Percentiles rank a stretch among this genome's conserved stretches.
These are phyloP conservation scores for Lasioglossum malachurum DNA, from an alignment of 2,888 invertebrate genomes.

Conservation along the genomic window DNA sequence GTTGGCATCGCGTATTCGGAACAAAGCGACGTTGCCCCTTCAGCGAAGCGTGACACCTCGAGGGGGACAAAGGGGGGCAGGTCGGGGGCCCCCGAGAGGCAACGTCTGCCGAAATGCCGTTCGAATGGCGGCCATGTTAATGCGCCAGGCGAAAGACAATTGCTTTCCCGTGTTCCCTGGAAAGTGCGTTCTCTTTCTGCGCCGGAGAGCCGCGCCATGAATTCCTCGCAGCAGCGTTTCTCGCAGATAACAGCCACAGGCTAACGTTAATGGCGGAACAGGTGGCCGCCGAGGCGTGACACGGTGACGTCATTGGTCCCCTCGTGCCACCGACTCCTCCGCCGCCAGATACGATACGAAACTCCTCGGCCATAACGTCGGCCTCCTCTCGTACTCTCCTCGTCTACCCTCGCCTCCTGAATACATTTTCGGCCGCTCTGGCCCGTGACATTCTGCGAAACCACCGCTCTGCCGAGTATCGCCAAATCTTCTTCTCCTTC, in stretches of 20 bases:
- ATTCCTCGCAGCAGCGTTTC: slow-evolving; percentile 56
- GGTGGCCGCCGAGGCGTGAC: slow-evolving; percentile 82
- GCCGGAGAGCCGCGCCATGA: slow-evolving; percentile 22
- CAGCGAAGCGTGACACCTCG: slow-evolving; percentile 57
- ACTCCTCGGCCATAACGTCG: slow-evolving; percentile 44
- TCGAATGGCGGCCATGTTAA: slow-evolving; percentile 63
- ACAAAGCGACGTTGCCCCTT: slow-evolving; percentile 57
- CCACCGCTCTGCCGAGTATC: not conserved
- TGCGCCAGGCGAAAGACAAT: slow-evolving; percentile 64
- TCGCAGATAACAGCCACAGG: slow-evolving; percentile 70
- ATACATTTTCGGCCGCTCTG: slow-evolving; percentile 12
- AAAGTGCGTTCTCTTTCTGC: slow-evolving; percentile 62
- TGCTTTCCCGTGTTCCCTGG: slow-evolving; percentile 70
- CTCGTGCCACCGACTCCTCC: slow-evolving; percentile 57
- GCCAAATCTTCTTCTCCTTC: not conserved
- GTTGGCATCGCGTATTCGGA: slow-evolving; percentile 32
- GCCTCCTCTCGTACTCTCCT: not conserved
- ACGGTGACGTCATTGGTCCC: slow-evolving; percentile 82
- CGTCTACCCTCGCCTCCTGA: not conserved
- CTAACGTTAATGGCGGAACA: slow-evolving; percentile 81
- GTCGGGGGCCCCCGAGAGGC: not conserved
- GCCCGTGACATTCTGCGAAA: slow-evolving; percentile 17
- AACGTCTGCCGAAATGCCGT: slow-evolving; percentile 67
- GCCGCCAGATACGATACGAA: slow-evolving; percentile 38
- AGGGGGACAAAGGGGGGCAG: not conserved